Base-by-base conservation (phyloP, 2,888 invertebrate species). In the Vanessa cardui region DNA sequence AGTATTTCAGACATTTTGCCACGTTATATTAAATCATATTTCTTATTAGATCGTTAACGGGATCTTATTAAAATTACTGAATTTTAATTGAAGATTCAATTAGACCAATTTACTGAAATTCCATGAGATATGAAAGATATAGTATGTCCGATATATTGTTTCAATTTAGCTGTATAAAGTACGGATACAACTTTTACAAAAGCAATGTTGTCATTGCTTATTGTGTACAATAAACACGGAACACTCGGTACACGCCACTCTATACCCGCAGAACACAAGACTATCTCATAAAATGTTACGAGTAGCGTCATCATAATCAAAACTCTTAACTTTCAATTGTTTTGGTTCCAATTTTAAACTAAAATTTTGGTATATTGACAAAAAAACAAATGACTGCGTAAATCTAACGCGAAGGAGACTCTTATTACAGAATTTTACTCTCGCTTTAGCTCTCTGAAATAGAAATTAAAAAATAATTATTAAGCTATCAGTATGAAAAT, bases 371-470 rank as follows among this genome's bases (percentile, higher is more conserved):
- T 18, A 47, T 47, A 18, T 7, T 20, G 6, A n/a, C 64, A 61
- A 61, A 26, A 5, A 26, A 64, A 66, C 12, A 64, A 63, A 72
- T 68, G 62, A 56, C 56, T 58, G 59, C 45, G 50, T 70, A 66
- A 70, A 66, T 70, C 64, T 64, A 50, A 68, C 58, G 21, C 58
- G 54, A 46, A 59, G 68, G 62, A 44, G 47, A 60, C 61, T 45
- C 56, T 64, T 67, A 68, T 68, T 62, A 58, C 64, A 21, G 45
- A 26, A 60, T 65, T 60, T 62, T 62, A 58, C 58, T 26, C 58
- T 58, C 33, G 21, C 56, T 64, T 61, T 46, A 33, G 58, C 59
- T 39, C 62, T 64, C n/a, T 62, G 18, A n/a, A 62, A 44, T 15
- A 26, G 54, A 49, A 46, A 45, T 61, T n/a, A 26, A 54, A n/a